phyloP scores from a whole-genome alignment of 2,888 invertebrate species.

The Chrysodeixis includens region DNA sequence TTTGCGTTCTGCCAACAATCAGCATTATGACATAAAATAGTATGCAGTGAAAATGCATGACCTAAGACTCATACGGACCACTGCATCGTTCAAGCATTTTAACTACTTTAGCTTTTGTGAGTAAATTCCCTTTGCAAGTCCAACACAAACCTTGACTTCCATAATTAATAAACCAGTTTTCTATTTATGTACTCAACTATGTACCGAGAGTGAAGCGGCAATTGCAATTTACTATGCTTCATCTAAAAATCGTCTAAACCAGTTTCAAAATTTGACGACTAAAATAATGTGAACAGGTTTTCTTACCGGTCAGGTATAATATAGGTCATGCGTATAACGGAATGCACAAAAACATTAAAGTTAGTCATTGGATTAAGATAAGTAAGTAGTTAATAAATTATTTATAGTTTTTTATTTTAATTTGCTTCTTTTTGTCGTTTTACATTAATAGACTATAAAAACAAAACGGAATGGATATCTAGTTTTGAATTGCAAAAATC shows the following conservation, averaged over 20 bases:
- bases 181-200: slow-evolving; percentile 3
- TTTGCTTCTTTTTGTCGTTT: slow-evolving; percentile 12
- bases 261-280: slow-evolving; percentile 30
- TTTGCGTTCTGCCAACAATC: too few species aligned
- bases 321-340: slow-evolving; percentile 52
- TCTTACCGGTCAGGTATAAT: slow-evolving; percentile 42
- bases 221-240: slow-evolving; percentile 22
- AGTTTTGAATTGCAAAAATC: too few species aligned
- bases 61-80: background rate
- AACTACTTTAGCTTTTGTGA: background rate
- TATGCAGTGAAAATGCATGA: background rate
- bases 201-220: background rate
- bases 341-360: slow-evolving; percentile 9
- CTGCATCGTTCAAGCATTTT: background rate
- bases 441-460: background rate
- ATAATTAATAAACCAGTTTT: slow-evolving; percentile 6
- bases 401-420: background rate
- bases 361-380: slow-evolving; percentile 21
- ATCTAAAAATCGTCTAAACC: slow-evolving; percentile 33
- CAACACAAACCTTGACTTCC: slow-evolving; percentile 6
- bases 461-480: too few species aligned
- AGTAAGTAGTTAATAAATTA: background rate
- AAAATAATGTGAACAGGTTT: slow-evolving; percentile 41
- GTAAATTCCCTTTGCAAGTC: background rate
- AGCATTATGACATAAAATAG: background rate